phyloP scores from a whole-genome alignment of 2,797 vertebrate species.

The Periophthalmus magnuspinnatus region DNA sequence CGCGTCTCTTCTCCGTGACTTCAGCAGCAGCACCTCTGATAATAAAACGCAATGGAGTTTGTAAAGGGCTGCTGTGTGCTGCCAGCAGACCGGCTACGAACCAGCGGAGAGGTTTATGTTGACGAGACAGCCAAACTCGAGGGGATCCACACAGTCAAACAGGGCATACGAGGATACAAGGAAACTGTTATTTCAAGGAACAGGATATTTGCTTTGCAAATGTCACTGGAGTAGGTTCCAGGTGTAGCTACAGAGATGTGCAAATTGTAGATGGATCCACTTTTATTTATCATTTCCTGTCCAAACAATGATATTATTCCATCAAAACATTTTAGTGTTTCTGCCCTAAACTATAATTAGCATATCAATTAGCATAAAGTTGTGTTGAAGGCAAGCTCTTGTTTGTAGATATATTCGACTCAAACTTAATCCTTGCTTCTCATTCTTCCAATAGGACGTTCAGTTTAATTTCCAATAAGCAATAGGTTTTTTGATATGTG shows the following conservation, averaged over 20 bases:
- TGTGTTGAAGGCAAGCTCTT: neutral
- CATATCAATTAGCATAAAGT: too few relatives aligned
- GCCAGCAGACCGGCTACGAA: conserved; percentile 32
- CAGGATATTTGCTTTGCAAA: neutral
- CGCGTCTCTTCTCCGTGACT: conserved; percentile 43
- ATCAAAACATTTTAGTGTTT: neutral
- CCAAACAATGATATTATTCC: neutral
- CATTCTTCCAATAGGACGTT: neutral
- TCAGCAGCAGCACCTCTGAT: conserved; percentile 32
- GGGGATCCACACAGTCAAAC: neutral
- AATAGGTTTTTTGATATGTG: neutral
- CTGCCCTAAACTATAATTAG: neutral
- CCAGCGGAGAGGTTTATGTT: conserved; percentile 47
- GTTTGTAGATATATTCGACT: neutral
- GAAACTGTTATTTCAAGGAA: conserved; percentile 2
- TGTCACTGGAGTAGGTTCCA: neutral
- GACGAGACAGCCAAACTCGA: conserved; percentile 15
- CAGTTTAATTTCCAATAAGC: neutral
- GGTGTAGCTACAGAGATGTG: neutral
- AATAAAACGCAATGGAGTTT: conserved; percentile 48
- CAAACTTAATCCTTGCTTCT: neutral
- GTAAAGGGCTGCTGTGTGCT: conserved; percentile 34
- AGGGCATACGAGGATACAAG: neutral
- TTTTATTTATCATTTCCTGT: neutral
- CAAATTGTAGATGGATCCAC: neutral